Conservation (phyloP, 2,113 vertebrate genomes). For the Sceloporus tristichus region DNA sequence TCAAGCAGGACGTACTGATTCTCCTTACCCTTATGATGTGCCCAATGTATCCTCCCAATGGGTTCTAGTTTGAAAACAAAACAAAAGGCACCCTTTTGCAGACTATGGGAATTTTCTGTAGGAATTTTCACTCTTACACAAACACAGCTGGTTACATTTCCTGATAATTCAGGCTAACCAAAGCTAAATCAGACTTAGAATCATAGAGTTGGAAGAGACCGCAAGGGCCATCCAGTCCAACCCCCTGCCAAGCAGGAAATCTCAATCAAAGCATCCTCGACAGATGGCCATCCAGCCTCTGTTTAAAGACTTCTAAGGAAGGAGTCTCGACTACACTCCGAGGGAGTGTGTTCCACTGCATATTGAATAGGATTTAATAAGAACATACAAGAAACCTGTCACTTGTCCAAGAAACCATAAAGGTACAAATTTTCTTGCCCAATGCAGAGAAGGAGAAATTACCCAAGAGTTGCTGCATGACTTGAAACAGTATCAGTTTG, state of each 20-base stretch:
- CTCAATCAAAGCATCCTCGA: no score
- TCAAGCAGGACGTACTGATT: background rate
- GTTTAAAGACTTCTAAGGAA: no score
- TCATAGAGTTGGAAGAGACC: no score
- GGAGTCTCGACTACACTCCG: no score
- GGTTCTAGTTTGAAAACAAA: background rate
- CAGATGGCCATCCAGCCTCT: no score
- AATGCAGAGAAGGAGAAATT: background rate
- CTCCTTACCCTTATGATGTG: background rate
- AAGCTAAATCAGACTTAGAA: background rate
- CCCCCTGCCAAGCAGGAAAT: no score
- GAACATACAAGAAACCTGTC: background rate
- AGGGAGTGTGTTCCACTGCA: no score
- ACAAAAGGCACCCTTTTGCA: background rate
- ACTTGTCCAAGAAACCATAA: background rate
- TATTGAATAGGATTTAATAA: background rate
- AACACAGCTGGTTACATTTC: background rate
- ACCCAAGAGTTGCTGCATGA: background rate
- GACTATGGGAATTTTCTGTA: background rate
- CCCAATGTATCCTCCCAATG: background rate
- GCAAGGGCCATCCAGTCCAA: no score
- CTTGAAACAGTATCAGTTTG: background rate
- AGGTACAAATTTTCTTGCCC: background rate
- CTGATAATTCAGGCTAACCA: background rate
- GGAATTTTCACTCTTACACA: background rate